Evolutionary conservation across 37 sponge, comb jelly and placozoan genomes (phyloP).

Genomic region (Beroe ovata): DNA sequence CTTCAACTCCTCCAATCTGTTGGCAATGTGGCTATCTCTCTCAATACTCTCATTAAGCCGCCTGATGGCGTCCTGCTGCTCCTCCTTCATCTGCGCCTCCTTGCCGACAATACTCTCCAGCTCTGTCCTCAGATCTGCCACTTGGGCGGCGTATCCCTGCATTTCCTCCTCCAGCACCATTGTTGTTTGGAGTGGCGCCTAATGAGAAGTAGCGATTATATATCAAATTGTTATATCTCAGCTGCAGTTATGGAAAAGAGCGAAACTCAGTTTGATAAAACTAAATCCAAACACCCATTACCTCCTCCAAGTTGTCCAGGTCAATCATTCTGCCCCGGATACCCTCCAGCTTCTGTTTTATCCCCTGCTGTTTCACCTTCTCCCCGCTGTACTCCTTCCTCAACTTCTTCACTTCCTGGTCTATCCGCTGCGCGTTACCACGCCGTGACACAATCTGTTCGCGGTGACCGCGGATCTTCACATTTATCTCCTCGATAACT

Average conservation of each 20-base stretch:
- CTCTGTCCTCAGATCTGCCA: neutral
- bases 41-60: constrained; percentile 5
- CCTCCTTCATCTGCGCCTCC: constrained; percentile 36
- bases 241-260: no score
- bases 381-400: neutral
- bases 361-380: constrained; percentile 10
- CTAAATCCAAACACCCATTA: neutral
- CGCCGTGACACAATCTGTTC: neutral
- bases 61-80: constrained; percentile 26
- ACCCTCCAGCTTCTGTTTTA: constrained; percentile 16
- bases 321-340: neutral
- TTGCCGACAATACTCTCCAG: neutral
- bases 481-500: constrained; percentile 34
- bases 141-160: constrained; percentile 4
- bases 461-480: neutral
- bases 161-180: constrained; percentile 29
- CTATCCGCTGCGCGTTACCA: neutral
- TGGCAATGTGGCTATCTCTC: constrained; percentile 20
- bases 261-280: no score
- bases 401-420: constrained; percentile 15
- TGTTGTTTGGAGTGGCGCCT: constrained; percentile 4
- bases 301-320: constrained; percentile 65
- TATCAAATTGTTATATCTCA: no score
- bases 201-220: no score
- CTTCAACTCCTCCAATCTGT: constrained; percentile 71